Evolutionary conservation across 2,797 vertebrate genomes (phyloP).

Genomic region (Numenius phaeopus): DNA sequence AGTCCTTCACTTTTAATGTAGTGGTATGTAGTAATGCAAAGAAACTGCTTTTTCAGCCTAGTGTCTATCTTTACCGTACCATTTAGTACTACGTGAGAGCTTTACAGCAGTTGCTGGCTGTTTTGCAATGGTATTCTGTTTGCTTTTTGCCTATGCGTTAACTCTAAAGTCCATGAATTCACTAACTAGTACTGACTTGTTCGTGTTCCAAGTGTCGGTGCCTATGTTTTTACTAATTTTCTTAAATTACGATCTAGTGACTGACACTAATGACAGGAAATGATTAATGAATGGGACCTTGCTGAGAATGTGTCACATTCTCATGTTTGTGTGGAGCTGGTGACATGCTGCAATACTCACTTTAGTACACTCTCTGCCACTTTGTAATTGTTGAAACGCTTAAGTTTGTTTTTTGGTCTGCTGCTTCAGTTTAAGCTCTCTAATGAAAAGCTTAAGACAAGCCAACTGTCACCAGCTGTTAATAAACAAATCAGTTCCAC

Average conservation of each 20-base stretch:
- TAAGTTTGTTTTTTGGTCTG: neutral
- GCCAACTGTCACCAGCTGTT: neutral
- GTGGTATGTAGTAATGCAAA: neutral
- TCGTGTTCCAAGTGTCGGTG: neutral
- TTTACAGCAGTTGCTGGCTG: neutral
- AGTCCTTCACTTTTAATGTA: neutral
- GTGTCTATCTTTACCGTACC: neutral
- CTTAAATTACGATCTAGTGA: neutral
- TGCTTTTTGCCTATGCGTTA: neutral
- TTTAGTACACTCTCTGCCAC: neutral
- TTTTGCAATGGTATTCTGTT: neutral
- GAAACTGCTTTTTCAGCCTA: neutral
- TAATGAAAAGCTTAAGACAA: neutral
- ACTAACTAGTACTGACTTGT: neutral
- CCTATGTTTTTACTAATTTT: slow-evolving; percentile 10
- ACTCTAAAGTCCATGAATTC: neutral
- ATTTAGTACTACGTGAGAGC: accelerated
- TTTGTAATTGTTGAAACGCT: neutral
- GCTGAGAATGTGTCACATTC: neutral
- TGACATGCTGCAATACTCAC: neutral
- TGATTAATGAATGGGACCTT: slow-evolving; percentile 2
- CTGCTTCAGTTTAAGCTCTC: neutral
- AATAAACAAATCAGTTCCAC: neutral
- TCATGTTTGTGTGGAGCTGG: neutral
- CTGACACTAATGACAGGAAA: slow-evolving; percentile 37